These are phyloP conservation scores for Cephalopholis sonnerati DNA, from an alignment of 2,113 vertebrate genomes.

Conservation along the genomic window DNA sequence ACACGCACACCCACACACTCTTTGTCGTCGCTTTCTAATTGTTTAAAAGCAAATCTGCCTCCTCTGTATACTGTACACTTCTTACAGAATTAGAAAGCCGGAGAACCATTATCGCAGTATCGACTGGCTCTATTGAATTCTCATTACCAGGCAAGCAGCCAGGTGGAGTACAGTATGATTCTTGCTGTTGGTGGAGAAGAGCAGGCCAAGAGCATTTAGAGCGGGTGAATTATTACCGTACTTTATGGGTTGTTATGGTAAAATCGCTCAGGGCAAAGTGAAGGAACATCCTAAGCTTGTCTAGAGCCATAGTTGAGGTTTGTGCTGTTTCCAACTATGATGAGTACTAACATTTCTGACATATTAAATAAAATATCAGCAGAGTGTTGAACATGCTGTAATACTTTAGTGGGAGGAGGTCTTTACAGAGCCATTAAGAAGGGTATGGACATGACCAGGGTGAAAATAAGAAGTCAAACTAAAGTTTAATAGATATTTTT, in stretches of 20 bases:
- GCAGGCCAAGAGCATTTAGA: conserved; percentile 17
- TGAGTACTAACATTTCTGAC: background rate
- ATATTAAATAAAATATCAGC: background rate
- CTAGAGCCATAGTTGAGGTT: background rate
- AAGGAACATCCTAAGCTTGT: background rate
- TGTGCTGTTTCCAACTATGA: background rate
- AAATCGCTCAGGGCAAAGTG: background rate
- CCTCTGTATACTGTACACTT: conserved; percentile 27
- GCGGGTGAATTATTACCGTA: conserved; percentile 2
- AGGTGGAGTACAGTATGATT: conserved; percentile 28
- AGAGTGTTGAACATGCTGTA: background rate
- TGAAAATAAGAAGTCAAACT: background rate
- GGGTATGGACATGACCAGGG: background rate
- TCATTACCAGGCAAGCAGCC: conserved; percentile 51
- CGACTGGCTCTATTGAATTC: conserved; percentile 51
- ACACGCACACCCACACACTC: background rate
- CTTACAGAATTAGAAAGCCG: conserved; percentile 24
- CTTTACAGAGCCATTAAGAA: background rate
- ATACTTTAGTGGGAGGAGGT: background rate
- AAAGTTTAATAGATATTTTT: background rate
- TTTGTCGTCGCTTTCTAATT: conserved; percentile 22
- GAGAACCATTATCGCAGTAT: conserved; percentile 49
- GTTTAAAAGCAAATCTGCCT: conserved; percentile 30
- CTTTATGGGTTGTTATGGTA: background rate
- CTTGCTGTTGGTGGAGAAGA: conserved; percentile 6